These are phyloP conservation scores for Drosophila sordidula DNA, from an alignment of 2,888 invertebrate species.

Conservation along the genomic window DNA sequence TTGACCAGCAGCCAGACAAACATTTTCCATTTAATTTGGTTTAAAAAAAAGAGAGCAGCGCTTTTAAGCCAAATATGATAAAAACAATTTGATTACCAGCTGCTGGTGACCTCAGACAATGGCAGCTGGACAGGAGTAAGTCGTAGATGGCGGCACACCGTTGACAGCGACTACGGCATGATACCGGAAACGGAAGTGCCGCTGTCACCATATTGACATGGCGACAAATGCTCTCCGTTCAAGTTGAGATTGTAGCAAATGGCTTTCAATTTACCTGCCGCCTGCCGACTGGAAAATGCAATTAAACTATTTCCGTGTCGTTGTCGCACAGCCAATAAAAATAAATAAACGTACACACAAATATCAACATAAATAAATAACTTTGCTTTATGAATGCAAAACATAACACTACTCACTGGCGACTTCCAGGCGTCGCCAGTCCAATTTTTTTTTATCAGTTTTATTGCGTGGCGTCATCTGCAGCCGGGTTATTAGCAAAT, in stretches of 20 bases:
- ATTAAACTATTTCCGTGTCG: conserved; percentile 79
- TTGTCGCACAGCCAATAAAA: conserved; percentile 58
- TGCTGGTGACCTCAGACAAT: conserved; percentile 42
- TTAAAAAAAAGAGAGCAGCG: conserved; percentile 30
- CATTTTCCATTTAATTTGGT: conserved; percentile 54
- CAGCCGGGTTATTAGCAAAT: conserved; percentile 70
- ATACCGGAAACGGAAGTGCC: conserved; percentile 76
- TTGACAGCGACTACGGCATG: conserved; percentile 46
- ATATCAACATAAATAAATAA: conserved; percentile 74
- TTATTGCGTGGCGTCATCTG: conserved; percentile 23
- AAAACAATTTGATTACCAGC: conserved; percentile 67
- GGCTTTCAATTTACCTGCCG: conserved; percentile 60
- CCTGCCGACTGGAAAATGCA: conserved; percentile 57
- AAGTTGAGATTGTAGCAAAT: conserved; percentile 73
- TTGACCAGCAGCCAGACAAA: conserved; percentile 29
- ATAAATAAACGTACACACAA: conserved; percentile 33
- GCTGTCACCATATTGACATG: conserved; percentile 78
- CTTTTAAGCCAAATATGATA: conserved; percentile 69
- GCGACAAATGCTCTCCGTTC: conserved; percentile 68
- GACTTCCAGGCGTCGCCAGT: conserved; percentile 64
- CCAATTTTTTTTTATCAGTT: conserved; percentile 28
- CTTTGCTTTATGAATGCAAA: conserved; percentile 36
- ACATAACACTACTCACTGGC: conserved; percentile 31
- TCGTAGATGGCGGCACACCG: conserved; percentile 31
- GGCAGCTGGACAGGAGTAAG: conserved; percentile 21